A percentile compares a stretch with the other conserved stretches of the same genome.
Evolutionary conservation across 1,140 invertebrate genomes (phyloP).

Genomic region (Pseudomyrmex pallidus): DNA sequence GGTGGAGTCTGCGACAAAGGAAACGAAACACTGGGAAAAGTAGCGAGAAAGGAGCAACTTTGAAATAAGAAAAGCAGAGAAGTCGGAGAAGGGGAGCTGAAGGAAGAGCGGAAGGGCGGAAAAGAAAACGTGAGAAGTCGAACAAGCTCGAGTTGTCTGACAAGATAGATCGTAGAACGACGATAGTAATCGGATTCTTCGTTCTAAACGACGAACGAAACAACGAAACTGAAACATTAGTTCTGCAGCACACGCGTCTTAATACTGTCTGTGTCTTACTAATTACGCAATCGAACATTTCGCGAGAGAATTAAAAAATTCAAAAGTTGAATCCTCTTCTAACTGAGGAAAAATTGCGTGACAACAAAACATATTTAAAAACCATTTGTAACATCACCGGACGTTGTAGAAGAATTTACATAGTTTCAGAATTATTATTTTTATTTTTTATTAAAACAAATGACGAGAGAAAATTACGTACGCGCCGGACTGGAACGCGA

Average conservation of each 20-base stretch:
- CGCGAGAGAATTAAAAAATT: neutral
- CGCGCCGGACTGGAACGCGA: no score
- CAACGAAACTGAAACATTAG: conserved; percentile 40
- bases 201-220: conserved; percentile 27
- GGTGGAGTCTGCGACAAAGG: conserved; percentile 16
- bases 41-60: conserved; percentile 23
- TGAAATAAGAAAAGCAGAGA: conserved; percentile 32
- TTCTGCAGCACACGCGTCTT: conserved; percentile 6
- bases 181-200: conserved; percentile 56
- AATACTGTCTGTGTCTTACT: neutral
- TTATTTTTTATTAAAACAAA: no score
- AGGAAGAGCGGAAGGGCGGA: conserved; percentile 6
- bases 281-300: neutral
- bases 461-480: no score
- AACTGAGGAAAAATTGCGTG: neutral
- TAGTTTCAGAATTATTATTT: no score
- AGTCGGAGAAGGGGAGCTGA: conserved; percentile 4
- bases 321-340: neutral
- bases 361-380: neutral
- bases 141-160: conserved; percentile 43
- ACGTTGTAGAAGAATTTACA: no score
- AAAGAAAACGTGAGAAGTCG: conserved; percentile 53
- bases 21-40: conserved; percentile 28
- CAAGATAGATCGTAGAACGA: conserved; percentile 48
- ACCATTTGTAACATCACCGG: no score